Conservation (phyloP, 2,888 invertebrate genomes). For the Macaria notata region DNA sequence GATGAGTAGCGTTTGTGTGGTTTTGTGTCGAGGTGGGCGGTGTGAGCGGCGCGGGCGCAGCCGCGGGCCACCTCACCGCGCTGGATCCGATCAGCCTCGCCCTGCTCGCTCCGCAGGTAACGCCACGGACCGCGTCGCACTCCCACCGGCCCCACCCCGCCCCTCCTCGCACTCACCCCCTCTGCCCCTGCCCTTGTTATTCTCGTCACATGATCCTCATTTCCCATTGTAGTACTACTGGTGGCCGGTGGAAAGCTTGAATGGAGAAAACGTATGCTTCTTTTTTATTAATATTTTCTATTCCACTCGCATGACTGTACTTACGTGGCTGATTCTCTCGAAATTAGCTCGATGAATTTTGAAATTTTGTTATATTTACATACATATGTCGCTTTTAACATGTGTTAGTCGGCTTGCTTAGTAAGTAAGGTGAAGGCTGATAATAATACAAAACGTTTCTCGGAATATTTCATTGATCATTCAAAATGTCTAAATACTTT, state of each 20-base stretch:
- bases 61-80: constrained; percentile 81
- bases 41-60: constrained; percentile 80
- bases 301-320: constrained; percentile 63
- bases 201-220: constrained; percentile 38
- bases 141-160: constrained; percentile 49
- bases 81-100: constrained; percentile 82
- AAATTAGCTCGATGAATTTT: constrained; percentile 10
- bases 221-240: constrained; percentile 47
- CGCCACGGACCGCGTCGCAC: constrained; percentile 50
- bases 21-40: constrained; percentile 84
- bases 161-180: constrained; percentile 21
- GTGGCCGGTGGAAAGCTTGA: constrained; percentile 73
- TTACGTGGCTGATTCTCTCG: constrained; percentile 57
- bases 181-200: constrained; percentile 19
- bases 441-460: constrained; percentile 17
- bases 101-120: constrained; percentile 81
- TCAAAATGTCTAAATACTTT: too few relatives aligned
- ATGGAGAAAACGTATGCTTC: constrained; percentile 68
- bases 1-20: constrained; percentile 81
- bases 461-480: neutral
- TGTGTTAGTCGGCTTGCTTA: constrained; percentile 32
- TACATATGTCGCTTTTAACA: constrained; percentile 32
- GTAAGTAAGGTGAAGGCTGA: constrained; percentile 23
- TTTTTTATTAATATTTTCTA: constrained; percentile 55
- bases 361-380: constrained; percentile 14